Base-by-base conservation (phyloP, 1,140 invertebrate species). In the Drosophila leontia region DNA sequence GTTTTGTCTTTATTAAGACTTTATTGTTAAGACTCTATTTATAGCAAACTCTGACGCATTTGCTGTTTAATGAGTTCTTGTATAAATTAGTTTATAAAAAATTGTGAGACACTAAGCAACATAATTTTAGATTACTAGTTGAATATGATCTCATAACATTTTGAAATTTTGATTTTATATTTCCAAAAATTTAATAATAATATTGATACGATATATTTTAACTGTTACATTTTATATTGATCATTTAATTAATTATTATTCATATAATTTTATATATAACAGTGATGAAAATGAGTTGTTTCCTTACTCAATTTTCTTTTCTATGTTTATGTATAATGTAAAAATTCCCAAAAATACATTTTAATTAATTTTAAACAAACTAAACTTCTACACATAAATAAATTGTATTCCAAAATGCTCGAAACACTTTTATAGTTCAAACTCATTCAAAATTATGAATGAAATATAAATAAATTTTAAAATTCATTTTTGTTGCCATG, bases 41-140 rank as follows among this genome's bases (percentile, higher is more conserved):
- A 41, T 67, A 37, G 17, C 9, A 9, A 37, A 5, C 47, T 67
- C 32, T 69, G 67, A 69, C 47, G 61, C 61, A 60, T 60, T 64
- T 60, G 55, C 37, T 12, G 55, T 7, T 44, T 44, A 19, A 60
- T 53, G 32, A 8, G 19, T 23, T 64, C 34, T 68, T 39, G 61
- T 64, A 68, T 34, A 48, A 64, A 68, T 32, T n/a, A 11, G 35
- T 37, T 39, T 13, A 0, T 39, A 64, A 47, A 8, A 47, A 48
- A 39, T 5, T 23, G 3, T 48, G 1, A 17, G 12, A 23, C 32
- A 65, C n/a, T 39, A 8, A 26, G 7, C 11, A 32, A 13, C 45
- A 45, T 9, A 19, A 7, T 15, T 12, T 6, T 5, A 7, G 7
- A 44, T 35, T 0, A 7, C 1, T 2, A 7, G 7, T 60, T 17